These are phyloP conservation scores for Exaiptasia diaphana DNA, from an alignment of 64 coral and sea anemone genomes.

Conservation along the genomic window DNA sequence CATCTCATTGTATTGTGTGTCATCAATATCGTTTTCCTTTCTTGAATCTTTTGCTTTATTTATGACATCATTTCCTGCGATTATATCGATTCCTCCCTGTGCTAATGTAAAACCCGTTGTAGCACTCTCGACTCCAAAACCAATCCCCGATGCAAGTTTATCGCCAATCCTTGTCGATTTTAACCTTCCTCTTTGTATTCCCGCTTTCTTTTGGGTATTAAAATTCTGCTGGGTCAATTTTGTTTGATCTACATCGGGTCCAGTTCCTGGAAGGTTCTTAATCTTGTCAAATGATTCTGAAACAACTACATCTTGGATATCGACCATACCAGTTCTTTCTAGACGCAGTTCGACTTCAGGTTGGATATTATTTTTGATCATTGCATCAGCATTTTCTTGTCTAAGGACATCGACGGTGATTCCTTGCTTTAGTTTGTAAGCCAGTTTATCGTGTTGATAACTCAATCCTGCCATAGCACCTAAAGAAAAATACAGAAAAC, in stretches of 20 bases:
- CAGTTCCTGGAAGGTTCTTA: not conserved
- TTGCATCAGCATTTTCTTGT: not conserved
- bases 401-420: not conserved
- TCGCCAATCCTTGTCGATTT: too few relatives aligned
- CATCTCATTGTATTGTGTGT: not conserved
- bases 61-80: not conserved
- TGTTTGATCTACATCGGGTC: not conserved
- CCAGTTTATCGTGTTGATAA: not conserved
- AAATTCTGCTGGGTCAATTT: not conserved
- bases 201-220: too few relatives aligned
- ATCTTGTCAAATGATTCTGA: too few relatives aligned
- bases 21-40: not conserved
- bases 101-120: too few relatives aligned
- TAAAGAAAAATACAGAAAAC: too few relatives aligned
- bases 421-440: not conserved
- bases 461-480: not conserved
- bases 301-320: not conserved
- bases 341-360: not conserved
- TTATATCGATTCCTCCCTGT: not conserved
- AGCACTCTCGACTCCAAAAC: too few relatives aligned
- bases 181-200: too few relatives aligned
- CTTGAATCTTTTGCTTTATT: not conserved
- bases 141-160: too few relatives aligned
- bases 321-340: not conserved
- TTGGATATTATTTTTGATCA: not conserved